These are phyloP conservation scores for Mobula birostris DNA, from an alignment of 2,113 vertebrate genomes.

Conservation along the genomic window DNA sequence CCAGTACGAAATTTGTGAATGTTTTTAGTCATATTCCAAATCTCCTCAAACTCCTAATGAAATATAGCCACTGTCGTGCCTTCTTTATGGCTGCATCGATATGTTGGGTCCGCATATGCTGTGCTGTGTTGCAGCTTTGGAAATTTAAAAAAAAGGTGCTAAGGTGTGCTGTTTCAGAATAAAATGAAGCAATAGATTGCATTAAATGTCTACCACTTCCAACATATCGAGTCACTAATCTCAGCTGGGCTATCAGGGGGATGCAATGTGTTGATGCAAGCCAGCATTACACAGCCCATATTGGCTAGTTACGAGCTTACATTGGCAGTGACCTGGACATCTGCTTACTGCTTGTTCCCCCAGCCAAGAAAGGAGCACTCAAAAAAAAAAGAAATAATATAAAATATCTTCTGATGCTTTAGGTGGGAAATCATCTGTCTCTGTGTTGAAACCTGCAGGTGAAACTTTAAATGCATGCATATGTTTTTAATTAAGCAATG, in stretches of 20 bases:
- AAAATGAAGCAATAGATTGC: background rate
- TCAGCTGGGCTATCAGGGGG: background rate
- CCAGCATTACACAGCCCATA: background rate
- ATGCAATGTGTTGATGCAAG: background rate
- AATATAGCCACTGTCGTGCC: too few species aligned
- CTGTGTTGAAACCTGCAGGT: background rate
- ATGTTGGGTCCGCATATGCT: too few species aligned
- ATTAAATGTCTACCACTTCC: background rate
- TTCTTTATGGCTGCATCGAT: too few species aligned
- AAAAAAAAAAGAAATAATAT: background rate
- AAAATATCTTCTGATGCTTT: background rate
- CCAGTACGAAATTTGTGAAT: too few species aligned
- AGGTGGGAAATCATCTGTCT: background rate
- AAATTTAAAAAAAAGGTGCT: background rate
- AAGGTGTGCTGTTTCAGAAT: background rate
- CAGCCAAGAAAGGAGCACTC: background rate
- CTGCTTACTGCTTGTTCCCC: background rate
- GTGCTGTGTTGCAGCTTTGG: background rate
- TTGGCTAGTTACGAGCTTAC: background rate
- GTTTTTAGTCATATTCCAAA: too few species aligned
- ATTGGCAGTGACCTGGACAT: background rate
- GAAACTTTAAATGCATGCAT: background rate
- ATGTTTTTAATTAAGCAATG: slow-evolving; percentile 35
- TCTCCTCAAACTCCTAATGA: too few species aligned
- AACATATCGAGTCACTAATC: background rate